Evolutionary conservation across 30 jellyfish, hydroid and myxozoan species (phyloP).

Genomic region (Aurelia sp.): DNA sequence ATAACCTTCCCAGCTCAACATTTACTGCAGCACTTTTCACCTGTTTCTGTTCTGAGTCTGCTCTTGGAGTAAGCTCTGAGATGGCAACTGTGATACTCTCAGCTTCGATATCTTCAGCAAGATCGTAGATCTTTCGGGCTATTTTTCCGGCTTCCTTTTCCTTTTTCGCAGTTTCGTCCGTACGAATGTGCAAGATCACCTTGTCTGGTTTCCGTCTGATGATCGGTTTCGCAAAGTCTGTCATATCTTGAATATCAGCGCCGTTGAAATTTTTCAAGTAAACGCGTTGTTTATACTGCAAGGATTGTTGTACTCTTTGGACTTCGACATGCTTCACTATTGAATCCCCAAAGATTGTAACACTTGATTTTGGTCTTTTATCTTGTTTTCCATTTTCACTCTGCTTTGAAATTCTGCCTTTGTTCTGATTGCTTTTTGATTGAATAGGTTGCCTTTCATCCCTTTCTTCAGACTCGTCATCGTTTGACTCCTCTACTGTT

Average conservation of each 20-base stretch:
- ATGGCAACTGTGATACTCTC: too few relatives aligned
- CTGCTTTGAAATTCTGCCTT: background rate
- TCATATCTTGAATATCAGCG: conserved; percentile 5
- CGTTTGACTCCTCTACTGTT: too few relatives aligned
- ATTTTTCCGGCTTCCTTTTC: background rate
- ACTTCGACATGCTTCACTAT: conserved; percentile 7
- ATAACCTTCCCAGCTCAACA: too few relatives aligned
- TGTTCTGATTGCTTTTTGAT: background rate
- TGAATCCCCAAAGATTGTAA: conserved; percentile 23
- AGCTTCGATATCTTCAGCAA: conserved; percentile 9
- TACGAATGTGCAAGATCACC: conserved; percentile 16
- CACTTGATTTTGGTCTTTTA: background rate
- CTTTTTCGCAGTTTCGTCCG: background rate
- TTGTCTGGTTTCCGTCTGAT: conserved; percentile 2
- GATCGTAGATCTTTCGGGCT: too few relatives aligned
- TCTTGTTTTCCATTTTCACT: background rate
- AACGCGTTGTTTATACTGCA: conserved; percentile 2
- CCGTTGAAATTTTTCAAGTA: background rate
- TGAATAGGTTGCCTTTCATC: background rate
- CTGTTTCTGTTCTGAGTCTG: too few relatives aligned
- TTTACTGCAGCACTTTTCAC: too few relatives aligned
- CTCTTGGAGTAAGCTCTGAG: too few relatives aligned
- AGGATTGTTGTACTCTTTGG: background rate
- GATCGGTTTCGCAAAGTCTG: conserved; percentile 9
- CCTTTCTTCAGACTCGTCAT: too few relatives aligned